Base-by-base conservation (phyloP, 2,113 vertebrate species). In the Herpailurus yagouaroundi region DNA sequence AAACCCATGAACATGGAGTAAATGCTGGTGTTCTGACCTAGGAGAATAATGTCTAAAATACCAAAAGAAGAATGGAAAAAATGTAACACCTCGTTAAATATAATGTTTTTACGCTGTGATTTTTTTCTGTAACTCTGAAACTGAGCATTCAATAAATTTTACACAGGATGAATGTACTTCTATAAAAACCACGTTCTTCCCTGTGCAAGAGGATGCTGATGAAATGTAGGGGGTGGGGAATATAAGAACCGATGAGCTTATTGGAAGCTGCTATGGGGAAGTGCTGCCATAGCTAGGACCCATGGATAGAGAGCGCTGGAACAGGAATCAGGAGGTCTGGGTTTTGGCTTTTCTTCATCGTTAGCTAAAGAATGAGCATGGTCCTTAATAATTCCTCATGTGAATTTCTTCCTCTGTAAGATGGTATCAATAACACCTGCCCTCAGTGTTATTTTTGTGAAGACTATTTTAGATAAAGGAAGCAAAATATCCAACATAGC, bases 81-180 rank as follows among this genome's bases (percentile, higher is more conserved):
- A 79, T 27, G 90, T 95, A 89, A 76, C 64, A 85, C 52, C 69
- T 91, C 25, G 0, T 91, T 92, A 97, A 95, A 68, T 21, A 80
- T 5, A 50, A 63, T 85, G 36, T 73, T 88, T 79, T 66, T 71
- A 71, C 36, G 33, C 12, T 57, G 73, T 77, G 27, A 91, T 31
- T 48, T 76, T 96, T 93, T 77, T 14, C 66, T 89, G 27, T 80
- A 77, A 81, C 63, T 73, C 77, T 97, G 88, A 97, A 95, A 94
- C 90, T 92, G 69, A 89, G 5, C 5, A 66, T 45, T 31, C 36
- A 92, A 83, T 96, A 89, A 48, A 48, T 91, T 83, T 97, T 91
- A 76, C 4, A 60, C 23, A 29, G 88, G 74, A 68, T 96, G 64
- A 87, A 52, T 48, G 81, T 27, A 74, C 1, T 93, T 95, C 41